Percentiles rank a stretch among this genome's conserved stretches.
Evolutionary conservation across 2,888 invertebrate genomes (phyloP).

Genomic region (Cryptophagus acutangulus): DNA sequence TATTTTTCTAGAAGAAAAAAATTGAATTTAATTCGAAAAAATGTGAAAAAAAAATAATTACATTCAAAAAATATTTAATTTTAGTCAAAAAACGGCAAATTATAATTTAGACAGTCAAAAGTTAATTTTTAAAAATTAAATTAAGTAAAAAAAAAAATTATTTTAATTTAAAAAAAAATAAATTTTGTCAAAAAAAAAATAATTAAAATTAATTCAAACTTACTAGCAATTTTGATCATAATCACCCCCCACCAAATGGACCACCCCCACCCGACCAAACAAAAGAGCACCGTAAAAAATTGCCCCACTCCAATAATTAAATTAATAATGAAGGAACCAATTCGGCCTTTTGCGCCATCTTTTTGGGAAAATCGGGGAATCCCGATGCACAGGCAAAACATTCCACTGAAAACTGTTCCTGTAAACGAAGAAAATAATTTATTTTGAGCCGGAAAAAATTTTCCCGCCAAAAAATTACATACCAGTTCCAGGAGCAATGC

Average conservation of each 20-base stretch:
- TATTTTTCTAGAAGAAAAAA: constrained; percentile 63
- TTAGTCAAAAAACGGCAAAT: neutral
- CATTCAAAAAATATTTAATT: neutral
- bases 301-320: constrained; percentile 82
- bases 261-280: constrained; percentile 97
- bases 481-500: constrained; percentile 76
- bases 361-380: constrained; percentile 81
- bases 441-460: constrained; percentile 1
- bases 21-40: neutral
- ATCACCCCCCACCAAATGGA: constrained; percentile 97
- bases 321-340: constrained; percentile 82
- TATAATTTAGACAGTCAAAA: neutral
- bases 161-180: constrained; percentile 1
- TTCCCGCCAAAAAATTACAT: constrained; percentile 33
- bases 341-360: constrained; percentile 69
- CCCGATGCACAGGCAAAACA: constrained; percentile 83
- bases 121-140: no score
- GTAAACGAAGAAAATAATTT: constrained; percentile 24
- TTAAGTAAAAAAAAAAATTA: no score
- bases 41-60: constrained; percentile 5
- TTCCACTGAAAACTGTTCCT: constrained; percentile 87
- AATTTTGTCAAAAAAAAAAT: neutral
- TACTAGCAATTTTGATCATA: constrained; percentile 84
- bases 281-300: constrained; percentile 88
- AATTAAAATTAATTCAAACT: constrained; percentile 45